Evolutionary conservation across 2,797 vertebrate genomes (phyloP).

Genomic region (Enteromius viviparus): DNA sequence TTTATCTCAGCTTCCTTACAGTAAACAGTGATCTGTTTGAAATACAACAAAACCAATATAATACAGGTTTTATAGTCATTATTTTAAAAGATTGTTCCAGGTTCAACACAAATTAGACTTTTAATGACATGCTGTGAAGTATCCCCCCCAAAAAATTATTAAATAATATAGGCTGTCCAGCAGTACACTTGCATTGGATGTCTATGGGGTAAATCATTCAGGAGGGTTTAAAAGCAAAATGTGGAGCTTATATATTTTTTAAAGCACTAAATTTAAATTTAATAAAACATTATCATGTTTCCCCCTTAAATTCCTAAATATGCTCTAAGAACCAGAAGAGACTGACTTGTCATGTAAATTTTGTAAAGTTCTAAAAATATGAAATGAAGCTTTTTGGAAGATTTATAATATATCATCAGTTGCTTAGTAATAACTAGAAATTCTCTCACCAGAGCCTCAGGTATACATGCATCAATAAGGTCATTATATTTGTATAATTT

Average conservation of each 20-base stretch:
- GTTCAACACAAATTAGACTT: neutral
- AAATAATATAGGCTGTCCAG: neutral
- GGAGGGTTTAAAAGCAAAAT: neutral
- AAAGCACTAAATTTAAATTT: neutral
- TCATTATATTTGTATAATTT: neutral
- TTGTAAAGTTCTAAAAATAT: neutral
- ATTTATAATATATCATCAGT: neutral
- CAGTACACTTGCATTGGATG: conserved; percentile 1
- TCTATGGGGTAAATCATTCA: neutral
- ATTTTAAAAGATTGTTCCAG: neutral
- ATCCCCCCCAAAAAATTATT: neutral
- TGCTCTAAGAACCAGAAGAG: neutral
- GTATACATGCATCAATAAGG: neutral
- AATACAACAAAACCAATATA: conserved; percentile 6
- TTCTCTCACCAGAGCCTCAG: neutral
- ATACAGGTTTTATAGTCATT: neutral
- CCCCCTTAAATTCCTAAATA: neutral
- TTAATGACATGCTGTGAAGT: neutral
- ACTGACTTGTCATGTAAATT: neutral
- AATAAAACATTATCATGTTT: neutral
- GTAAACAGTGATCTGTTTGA: neutral
- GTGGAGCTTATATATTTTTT: neutral
- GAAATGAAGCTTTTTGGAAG: neutral
- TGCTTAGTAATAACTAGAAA: neutral
- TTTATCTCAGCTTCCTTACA: conserved; percentile 18